A percentile compares a stretch with the other conserved stretches of the same genome.
phyloP scores from a whole-genome alignment of 2,797 vertebrate species.

The Helicolenus hilgendorfi region DNA sequence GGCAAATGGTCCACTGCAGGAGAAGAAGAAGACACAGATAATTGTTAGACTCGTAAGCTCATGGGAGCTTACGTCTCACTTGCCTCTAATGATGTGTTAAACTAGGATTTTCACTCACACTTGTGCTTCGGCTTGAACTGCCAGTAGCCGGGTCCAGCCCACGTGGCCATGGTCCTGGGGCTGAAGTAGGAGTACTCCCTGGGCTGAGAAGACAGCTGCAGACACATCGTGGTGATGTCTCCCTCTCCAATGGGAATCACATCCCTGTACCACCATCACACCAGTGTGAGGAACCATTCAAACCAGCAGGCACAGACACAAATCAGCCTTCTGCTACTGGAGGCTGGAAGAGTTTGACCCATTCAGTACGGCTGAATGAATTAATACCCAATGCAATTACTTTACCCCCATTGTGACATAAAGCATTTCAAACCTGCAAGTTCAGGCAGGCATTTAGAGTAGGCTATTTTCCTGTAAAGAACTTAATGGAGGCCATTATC shows the following conservation, averaged over 20 bases:
- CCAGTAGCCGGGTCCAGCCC: conserved; percentile 98
- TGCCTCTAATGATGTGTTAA: background rate
- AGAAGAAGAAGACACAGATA: background rate
- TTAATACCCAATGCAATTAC: conserved; percentile 6
- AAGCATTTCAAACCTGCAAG: background rate
- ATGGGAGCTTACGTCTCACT: background rate
- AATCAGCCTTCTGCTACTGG: background rate
- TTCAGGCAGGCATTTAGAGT: background rate
- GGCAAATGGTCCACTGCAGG: conserved; percentile 88
- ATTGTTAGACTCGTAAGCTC: too few relatives aligned
- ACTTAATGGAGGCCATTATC: background rate
- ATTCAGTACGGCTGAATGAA: background rate
- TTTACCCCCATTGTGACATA: background rate
- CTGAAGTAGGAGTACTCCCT: conserved; percentile 99
- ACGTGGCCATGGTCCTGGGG: conserved; percentile 94
- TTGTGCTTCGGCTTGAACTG: conserved; percentile 94
- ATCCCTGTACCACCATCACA: conserved; percentile 58
- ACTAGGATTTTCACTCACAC: conserved; percentile 82
- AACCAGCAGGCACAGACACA: background rate
- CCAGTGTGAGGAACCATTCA: background rate
- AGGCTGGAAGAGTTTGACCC: background rate
- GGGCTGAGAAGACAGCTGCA: conserved; percentile 94
- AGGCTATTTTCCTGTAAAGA: background rate
- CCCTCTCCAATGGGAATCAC: conserved; percentile 88
- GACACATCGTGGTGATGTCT: conserved; percentile 93